Conservation (phyloP, 1,140 invertebrate genomes). For the Drosophila trapezifrons region DNA sequence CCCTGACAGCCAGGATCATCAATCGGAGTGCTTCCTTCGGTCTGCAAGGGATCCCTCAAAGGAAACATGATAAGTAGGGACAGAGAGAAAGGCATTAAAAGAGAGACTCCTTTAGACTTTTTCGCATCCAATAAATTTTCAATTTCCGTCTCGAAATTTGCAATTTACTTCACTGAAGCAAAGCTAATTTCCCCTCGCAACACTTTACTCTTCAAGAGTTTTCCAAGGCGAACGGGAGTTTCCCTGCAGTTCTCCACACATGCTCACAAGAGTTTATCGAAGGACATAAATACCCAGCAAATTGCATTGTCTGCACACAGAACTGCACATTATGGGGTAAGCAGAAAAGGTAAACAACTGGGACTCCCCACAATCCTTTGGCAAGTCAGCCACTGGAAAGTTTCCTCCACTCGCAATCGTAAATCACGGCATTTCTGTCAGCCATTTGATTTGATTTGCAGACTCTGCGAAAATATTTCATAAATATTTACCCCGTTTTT, state of each 20-base stretch:
- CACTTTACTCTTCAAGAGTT: constrained; percentile 7
- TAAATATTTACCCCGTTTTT: constrained; percentile 55
- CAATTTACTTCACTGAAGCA: constrained; percentile 61
- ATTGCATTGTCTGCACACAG: constrained; percentile 39
- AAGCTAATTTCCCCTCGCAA: constrained; percentile 44
- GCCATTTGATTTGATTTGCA: constrained; percentile 60
- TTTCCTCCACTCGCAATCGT: not conserved
- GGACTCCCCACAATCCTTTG: constrained; percentile 9
- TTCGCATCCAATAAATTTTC: constrained; percentile 66
- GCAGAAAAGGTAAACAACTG: constrained; percentile 5
- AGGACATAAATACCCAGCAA: constrained; percentile 33
- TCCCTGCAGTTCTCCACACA: constrained; percentile 36
- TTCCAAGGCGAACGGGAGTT: constrained; percentile 17
- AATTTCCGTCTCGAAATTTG: constrained; percentile 63
- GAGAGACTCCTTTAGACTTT: too few species aligned
- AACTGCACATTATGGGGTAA: constrained; percentile 14
- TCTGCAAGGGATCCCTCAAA: constrained; percentile 5
- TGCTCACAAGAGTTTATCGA: constrained; percentile 27
- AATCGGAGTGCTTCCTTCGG: constrained; percentile 32
- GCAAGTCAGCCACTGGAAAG: constrained; percentile 20
- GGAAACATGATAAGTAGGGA: not conserved
- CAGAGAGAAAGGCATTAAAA: not conserved
- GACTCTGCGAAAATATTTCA: constrained; percentile 45
- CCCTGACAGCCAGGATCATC: constrained; percentile 43
- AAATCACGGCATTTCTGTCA: constrained; percentile 44